phyloP scores from a whole-genome alignment of 2,797 vertebrate species.

The Labroides dimidiatus region DNA sequence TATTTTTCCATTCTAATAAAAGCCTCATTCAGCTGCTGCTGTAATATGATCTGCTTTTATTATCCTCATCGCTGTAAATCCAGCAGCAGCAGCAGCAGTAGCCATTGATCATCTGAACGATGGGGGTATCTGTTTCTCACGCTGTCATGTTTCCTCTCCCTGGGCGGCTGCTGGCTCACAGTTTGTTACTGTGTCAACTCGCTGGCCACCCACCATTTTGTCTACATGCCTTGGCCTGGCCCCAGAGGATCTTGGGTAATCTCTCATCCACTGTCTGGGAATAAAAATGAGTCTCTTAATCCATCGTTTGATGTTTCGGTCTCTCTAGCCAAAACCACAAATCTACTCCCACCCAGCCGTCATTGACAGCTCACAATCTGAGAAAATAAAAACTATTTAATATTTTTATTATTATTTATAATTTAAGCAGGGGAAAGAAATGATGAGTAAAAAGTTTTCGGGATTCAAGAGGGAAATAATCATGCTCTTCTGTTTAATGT shows the following conservation, averaged over 20 bases:
- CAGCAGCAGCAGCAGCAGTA: not conserved
- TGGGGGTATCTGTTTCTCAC: constrained; percentile 18
- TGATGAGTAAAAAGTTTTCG: constrained; percentile 10
- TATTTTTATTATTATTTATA: constrained; percentile 5
- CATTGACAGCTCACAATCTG: constrained; percentile 41
- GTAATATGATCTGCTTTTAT: constrained; percentile 14
- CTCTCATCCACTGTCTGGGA: constrained; percentile 30
- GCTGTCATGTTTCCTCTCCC: constrained; percentile 37
- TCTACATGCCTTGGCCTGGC: constrained; percentile 17
- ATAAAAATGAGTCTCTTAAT: constrained; percentile 33
- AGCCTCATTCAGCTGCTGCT: constrained; percentile 3
- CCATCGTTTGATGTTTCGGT: constrained; percentile 25
- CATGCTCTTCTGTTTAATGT: not conserved
- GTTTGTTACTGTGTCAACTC: constrained; percentile 41
- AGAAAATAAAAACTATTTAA: constrained; percentile 4
- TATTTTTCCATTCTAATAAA: constrained; percentile 10
- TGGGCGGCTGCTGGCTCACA: constrained; percentile 36
- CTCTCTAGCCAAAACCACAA: constrained; percentile 11
- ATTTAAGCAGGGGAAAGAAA: not conserved
- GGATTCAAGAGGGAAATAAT: constrained; percentile 9
- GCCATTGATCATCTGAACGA: constrained; percentile 12
- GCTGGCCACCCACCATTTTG: constrained; percentile 19
- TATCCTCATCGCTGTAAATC: constrained; percentile 9
- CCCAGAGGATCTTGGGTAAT: constrained; percentile 61
- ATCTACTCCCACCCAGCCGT: constrained; percentile 44